Conservation (phyloP, 2,888 invertebrate genomes). For the Drymonia ruficornis region DNA sequence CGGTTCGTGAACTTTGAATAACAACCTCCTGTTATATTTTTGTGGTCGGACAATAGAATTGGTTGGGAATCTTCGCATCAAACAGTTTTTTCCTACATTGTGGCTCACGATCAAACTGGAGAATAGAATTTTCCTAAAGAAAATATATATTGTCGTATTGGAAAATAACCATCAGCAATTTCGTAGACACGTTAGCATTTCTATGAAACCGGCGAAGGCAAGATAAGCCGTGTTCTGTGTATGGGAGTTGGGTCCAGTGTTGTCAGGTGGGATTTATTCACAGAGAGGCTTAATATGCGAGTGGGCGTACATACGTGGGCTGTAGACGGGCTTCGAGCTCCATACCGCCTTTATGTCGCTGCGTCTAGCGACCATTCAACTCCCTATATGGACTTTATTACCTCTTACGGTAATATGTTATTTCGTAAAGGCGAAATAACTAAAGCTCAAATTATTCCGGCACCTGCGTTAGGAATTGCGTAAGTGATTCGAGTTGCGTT, state of each 20-base stretch:
- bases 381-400: slow-evolving; percentile 59
- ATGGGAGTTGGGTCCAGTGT: slow-evolving; percentile 36
- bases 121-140: slow-evolving; percentile 24
- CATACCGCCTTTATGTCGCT: slow-evolving; percentile 56
- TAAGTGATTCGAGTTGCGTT: slow-evolving; percentile 18
- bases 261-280: slow-evolving; percentile 75
- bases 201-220: slow-evolving; percentile 34
- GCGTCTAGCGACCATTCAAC: slow-evolving; percentile 58
- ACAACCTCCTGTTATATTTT: slow-evolving; percentile 38
- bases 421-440: slow-evolving; percentile 44
- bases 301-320: slow-evolving; percentile 68
- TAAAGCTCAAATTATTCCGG: slow-evolving; percentile 42
- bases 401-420: slow-evolving; percentile 56
- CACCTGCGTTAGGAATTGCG: slow-evolving; percentile 43
- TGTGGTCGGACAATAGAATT: slow-evolving; percentile 51
- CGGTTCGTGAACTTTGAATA: slow-evolving; percentile 38
- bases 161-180: slow-evolving; percentile 22
- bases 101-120: slow-evolving; percentile 25
- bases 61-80: slow-evolving; percentile 50
- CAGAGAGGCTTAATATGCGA: slow-evolving; percentile 56
- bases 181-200: slow-evolving; percentile 26
- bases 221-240: slow-evolving; percentile 31
- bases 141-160: slow-evolving; percentile 23
- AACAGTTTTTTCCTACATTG: slow-evolving; percentile 36
- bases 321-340: slow-evolving; percentile 55